Evolutionary conservation across 2,888 invertebrate species (phyloP), one percentile per base, ranked within the genome.

Genomic region (Mimas tiliae): DNA sequence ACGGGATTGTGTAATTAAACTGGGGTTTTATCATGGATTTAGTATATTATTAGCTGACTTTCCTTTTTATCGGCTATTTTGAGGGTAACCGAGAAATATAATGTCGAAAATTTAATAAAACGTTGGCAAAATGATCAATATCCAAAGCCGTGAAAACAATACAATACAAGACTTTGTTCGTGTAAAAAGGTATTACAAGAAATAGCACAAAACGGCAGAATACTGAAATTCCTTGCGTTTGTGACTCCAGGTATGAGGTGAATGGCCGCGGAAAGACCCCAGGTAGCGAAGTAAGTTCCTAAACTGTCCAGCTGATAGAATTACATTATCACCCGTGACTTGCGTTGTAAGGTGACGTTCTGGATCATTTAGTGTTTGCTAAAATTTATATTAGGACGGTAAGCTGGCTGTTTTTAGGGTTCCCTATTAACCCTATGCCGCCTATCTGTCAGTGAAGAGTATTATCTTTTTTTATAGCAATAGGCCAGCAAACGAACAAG

Each of bases 171-270:
- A 19, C 11, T 19, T 58, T 58, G 42, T 38, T 58, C 16, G 9
- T 19, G 19, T 6, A 19, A 38, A 42, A 53, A 58, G 34, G 38
- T 58, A 58, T 58, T 38, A 12, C 42, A 19, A 58, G 58, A 19
- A 38, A 38, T 38, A 42, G 19, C 58, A 58, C 38, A 58, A 38
- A 34, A 21, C 38, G 58, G 42, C n/a, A 3, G 19, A 42, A 19
- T 58, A 58, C 42, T 58, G 58, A 58, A 58, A 58, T 58, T 58
- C 42, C 58, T 42, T 53, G 27, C 21, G 6, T 52, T 42, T 42
- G 11, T 19, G 58, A 58, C 38, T 16, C 12, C 12, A 6, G 19
- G 21, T 19, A 38, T 38, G 1, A 12, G 58, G 38, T 58, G 19
- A 42, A 38, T 19, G 58, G 9, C 19, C 58, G 38, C 38, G 19